Percentiles rank a stretch among this genome's conserved stretches.
Conservation (phyloP, 2,113 vertebrate genomes). For the Bucco capensis region DNA sequence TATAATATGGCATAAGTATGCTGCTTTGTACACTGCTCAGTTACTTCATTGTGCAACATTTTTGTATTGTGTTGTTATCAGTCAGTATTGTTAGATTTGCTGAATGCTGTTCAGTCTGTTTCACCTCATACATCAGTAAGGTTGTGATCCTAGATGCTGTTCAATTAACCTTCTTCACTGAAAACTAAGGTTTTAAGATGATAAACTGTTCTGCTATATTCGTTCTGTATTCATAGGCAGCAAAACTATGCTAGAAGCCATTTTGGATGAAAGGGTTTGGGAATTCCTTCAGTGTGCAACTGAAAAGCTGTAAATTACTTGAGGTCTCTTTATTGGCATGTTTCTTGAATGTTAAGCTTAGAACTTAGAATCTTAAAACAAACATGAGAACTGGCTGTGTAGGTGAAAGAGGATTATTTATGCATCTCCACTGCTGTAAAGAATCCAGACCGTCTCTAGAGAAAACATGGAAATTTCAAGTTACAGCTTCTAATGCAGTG, state of each 20-base stretch:
- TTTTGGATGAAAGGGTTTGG: neutral
- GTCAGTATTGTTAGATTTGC: neutral
- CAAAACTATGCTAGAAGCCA: neutral
- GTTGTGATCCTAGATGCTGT: neutral
- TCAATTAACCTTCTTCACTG: neutral
- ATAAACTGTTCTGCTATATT: rapidly evolving
- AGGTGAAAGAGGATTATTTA: neutral
- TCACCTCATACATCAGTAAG: neutral
- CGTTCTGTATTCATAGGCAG: neutral
- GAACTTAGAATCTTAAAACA: neutral
- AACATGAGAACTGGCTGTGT: neutral
- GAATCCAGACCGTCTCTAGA: neutral
- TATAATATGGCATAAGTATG: neutral
- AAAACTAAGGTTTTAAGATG: neutral
- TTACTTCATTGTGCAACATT: neutral
- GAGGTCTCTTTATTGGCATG: neutral
- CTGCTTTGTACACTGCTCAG: neutral
- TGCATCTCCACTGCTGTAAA: neutral
- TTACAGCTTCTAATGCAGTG: neutral
- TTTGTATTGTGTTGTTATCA: neutral
- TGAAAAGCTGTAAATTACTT: neutral
- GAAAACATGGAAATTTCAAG: neutral
- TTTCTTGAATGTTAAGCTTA: neutral
- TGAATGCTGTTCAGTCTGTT: neutral
- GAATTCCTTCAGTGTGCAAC: neutral